Evolutionary conservation across 1,140 invertebrate genomes (phyloP), one percentile per base, ranked within the genome.

Genomic region (Drosophila micromelanica): DNA sequence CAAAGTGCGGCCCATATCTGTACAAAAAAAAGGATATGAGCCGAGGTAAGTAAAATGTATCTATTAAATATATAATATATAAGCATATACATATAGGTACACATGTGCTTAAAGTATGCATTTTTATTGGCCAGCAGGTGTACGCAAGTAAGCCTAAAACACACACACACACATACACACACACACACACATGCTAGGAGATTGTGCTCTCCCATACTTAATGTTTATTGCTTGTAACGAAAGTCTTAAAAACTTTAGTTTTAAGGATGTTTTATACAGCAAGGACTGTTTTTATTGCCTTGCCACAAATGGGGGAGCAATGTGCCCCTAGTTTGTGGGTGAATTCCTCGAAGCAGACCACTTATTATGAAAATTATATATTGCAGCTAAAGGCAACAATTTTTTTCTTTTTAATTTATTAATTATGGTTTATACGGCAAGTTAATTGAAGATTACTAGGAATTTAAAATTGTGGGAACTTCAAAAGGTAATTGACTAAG

Each of bases 1-100:
- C 95, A 78, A 96, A 96, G 75, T 95, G 94, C 35, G 95, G 95
- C 46, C 95, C 95, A 93, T 95, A 95, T 81, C 94, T 94, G 69
- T 2, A 56, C n/a, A 40, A 20, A 32, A 45, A 13, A 32, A 46
- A 38, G 32, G n/a, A 61, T n/a, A 42, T 73, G 52, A 49, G 15
- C 9, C 60, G 49, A 38, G 54, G 35, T 40, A 51, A 51, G 56
- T 51, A 56, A 30, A 59, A 56, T 13, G 12, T 40, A 64, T 17
- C 6, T 30, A 40, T 40, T 1, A 17, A 17, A 17, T 17, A 17
- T 17, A 2, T 17, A n/a, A n/a, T n/a, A n/a, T n/a, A n/a, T n/a
- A n/a, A n/a, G n/a, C n/a, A 42, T 5, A 55, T 9, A n/a, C 11
- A 4, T 27, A 32, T 32, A 32, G 7, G 32, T 8, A 35, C 32